Evolutionary conservation across 2,888 invertebrate genomes (phyloP), one percentile per base, ranked within the genome.

Genomic region (Sphaeridia pumilis): DNA sequence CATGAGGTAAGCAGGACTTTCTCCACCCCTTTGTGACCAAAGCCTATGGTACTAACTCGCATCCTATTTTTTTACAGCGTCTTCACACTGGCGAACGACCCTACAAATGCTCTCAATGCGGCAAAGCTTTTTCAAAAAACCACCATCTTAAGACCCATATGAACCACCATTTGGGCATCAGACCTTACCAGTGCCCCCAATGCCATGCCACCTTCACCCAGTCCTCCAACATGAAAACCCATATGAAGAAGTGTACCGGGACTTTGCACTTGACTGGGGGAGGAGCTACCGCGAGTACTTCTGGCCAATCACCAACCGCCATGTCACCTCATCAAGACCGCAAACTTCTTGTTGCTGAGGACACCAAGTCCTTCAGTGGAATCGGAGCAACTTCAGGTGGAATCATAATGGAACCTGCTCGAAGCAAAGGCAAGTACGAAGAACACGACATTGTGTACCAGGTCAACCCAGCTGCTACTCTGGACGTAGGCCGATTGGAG

Each of bases 181-280:
- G 61, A 34, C 50, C 50, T 20, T 46, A 63, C 46, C 56, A 60
- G 41, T 65, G 63, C 50, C 55, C 58, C 67, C 54, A 65, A 28
- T 65, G 65, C 36, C 55, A 52, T 24, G 75, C 86, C 36, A 78
- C 82, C 12, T 87, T 87, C 69, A 85, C 86, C 0, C 87, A 87
- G 70, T 85, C 85, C 45, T 85, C 85, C 63, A 87, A 87, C 67
- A 87, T 87, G 87, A 76, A 87, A 60, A 87, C 87, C 0, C 87
- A 87, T 68, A 78, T 79, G 67, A 86, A 87, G 70, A 87, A 86
- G 69, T 87, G 87, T 65, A 57, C 62, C 14, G 64, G 61, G 1
- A 25, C 25, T 24, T 38, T 38, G 5, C 38, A 38, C 17, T 17
- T 38, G 10, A 38, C 38, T 7, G 38, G 17, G 20, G 38, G 38